phyloP scores from a whole-genome alignment of 2,113 vertebrate species.

The Lamprotornis superbus region DNA sequence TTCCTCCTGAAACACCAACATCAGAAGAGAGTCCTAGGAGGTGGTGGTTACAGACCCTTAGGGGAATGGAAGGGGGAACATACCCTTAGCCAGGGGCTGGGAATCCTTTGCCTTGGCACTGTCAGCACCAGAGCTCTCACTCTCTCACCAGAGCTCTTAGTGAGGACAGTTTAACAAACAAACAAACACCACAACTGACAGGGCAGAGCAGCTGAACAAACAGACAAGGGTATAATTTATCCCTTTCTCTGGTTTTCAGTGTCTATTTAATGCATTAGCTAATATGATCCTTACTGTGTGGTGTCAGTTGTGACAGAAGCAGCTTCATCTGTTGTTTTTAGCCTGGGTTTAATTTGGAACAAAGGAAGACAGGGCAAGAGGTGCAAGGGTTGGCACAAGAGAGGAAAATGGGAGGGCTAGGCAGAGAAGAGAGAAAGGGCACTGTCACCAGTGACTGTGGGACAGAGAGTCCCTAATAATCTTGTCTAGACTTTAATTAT shows the following conservation, averaged over 20 bases:
- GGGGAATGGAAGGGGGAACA: not conserved
- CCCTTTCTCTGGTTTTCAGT: constrained; percentile 25
- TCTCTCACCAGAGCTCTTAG: not conserved
- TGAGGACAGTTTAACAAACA: constrained; percentile 39
- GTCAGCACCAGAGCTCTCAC: not conserved
- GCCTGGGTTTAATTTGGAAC: not conserved
- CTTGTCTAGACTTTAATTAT: constrained; percentile 21
- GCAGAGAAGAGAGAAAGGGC: not conserved
- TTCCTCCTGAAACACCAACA: not conserved
- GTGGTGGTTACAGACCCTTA: not conserved
- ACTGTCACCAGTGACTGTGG: not conserved
- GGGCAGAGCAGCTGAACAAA: constrained; percentile 55
- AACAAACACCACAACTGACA: constrained; percentile 50
- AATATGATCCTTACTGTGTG: not conserved
- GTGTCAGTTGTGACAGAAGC: constrained; percentile 1
- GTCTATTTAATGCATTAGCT: constrained; percentile 54
- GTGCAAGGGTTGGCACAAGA: not conserved
- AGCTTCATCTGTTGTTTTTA: not conserved
- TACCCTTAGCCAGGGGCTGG: not conserved
- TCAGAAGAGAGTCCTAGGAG: not conserved
- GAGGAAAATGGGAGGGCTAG: not conserved
- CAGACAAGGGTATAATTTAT: constrained; percentile 34
- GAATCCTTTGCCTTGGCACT: not conserved
- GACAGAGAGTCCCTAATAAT: not conserved
- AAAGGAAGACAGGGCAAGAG: not conserved